These are phyloP conservation scores for Rhagonycha lutea DNA, from an alignment of 2,888 invertebrate species.

Conservation along the genomic window DNA sequence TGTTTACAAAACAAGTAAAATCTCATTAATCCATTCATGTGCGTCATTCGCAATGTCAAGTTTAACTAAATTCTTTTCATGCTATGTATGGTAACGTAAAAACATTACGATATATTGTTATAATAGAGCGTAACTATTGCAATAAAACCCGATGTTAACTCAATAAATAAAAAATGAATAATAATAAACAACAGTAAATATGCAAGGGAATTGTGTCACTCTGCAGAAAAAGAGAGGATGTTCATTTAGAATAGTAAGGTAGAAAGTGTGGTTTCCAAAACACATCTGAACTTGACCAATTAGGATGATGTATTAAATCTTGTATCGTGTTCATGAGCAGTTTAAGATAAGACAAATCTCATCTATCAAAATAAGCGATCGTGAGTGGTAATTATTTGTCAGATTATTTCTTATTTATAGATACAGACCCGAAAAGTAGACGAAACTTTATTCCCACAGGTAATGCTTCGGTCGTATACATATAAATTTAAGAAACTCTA, in stretches of 20 bases:
- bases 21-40: too few species aligned
- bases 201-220: too few species aligned
- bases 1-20: too few species aligned
- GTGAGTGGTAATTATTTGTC: slow-evolving; percentile 36
- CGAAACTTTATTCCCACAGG: slow-evolving; percentile 31
- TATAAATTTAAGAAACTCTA: slow-evolving; percentile 33
- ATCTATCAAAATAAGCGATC: slow-evolving; percentile 33
- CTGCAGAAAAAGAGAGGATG: too few species aligned
- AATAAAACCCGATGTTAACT: too few species aligned
- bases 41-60: too few species aligned
- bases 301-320: background rate
- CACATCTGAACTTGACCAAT: background rate
- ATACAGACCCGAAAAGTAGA: slow-evolving; percentile 23
- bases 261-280: background rate
- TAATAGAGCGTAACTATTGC: too few species aligned
- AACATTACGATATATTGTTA: too few species aligned
- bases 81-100: too few species aligned
- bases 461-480: slow-evolving; percentile 33
- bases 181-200: too few species aligned
- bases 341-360: slow-evolving; percentile 4
- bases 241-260: background rate
- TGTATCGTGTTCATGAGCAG: slow-evolving; percentile 10
- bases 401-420: slow-evolving; percentile 37
- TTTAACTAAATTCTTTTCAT: too few species aligned
- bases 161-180: too few species aligned